Percentiles rank a stretch among this genome's conserved stretches.
Conservation (phyloP, 2,888 invertebrate genomes). For the Harpalus rubripes region DNA sequence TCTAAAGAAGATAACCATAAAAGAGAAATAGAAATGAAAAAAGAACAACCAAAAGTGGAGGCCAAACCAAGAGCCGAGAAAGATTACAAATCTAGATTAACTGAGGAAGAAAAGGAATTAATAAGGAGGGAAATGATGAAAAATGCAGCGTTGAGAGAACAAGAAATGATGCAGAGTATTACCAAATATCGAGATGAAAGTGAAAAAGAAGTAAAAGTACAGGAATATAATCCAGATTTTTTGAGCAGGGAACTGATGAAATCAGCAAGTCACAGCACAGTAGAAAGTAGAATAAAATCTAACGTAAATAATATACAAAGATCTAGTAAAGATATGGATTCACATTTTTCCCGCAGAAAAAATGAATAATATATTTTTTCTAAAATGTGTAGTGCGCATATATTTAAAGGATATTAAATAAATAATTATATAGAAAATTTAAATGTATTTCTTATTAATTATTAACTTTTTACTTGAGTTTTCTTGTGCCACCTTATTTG, state of each 20-base stretch:
- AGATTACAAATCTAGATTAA: constrained; percentile 74
- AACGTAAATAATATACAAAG: constrained; percentile 95
- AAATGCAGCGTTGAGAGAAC: constrained; percentile 86
- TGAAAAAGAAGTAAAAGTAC: constrained; percentile 77
- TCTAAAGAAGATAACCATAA: constrained; percentile 70
- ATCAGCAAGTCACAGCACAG: constrained; percentile 84
- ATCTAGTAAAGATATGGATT: constrained; percentile 88
- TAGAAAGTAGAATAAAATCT: constrained; percentile 91
- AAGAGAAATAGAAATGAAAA: constrained; percentile 67
- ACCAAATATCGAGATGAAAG: constrained; percentile 82
- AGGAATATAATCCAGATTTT: constrained; percentile 79
- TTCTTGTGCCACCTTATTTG: too few species aligned
- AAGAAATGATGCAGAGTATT: constrained; percentile 83
- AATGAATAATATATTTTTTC: constrained; percentile 58
- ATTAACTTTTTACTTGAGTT: too few species aligned
- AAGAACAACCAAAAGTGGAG: constrained; percentile 64
- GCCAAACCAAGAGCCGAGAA: constrained; percentile 44
- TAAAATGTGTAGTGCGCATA: neutral
- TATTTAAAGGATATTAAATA: constrained; percentile 19
- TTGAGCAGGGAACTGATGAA: constrained; percentile 82
- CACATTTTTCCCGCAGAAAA: constrained; percentile 84
- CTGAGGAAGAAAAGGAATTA: constrained; percentile 84
- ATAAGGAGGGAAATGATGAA: constrained; percentile 89
- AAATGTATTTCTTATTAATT: neutral
- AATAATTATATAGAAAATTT: neutral